Evolutionary conservation across 2,888 invertebrate genomes (phyloP), one percentile per base, ranked within the genome.

Genomic region (Digitonthophagus gazella): DNA sequence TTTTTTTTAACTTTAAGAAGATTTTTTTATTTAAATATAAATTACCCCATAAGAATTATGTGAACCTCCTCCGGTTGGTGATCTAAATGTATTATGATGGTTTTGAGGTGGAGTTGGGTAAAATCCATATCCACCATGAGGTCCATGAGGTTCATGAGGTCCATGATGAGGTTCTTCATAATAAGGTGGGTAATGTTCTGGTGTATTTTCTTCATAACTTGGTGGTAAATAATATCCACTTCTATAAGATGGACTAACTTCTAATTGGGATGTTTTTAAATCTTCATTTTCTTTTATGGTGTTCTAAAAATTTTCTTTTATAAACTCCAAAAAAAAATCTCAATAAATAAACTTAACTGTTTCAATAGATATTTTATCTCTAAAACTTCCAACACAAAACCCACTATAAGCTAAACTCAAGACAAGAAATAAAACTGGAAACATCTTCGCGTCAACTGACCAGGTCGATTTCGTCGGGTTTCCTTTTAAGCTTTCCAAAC

Each of bases 191-290:
- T 58, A 61, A 15, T 69, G 61, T 44, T 44, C 28, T 20, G 61
- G 61, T 16, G 44, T 20, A 22, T 69, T 63, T 4, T 15, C 14
- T 15, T 18, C 65, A 18, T 56, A 61, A 44, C 19, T 56, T 4
- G 67, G 20, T 28, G 65, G 44, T 6, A 54, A 57, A 6, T 19
- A 58, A 57, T 56, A 64, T 20, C 54, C 14, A 1, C 64, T 57
- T 22, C 67, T 67, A 19, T 69, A 65, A n/a, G 69, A 63, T 69
- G 6, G 2, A 2, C 20, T 16, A 16, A 61, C 1, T 44, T 44
- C 11, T 44, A 11, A 3, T 44, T 44, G 28, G 6, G 6, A 2
- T 44, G 8, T 44, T 44, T 44, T 11, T 44, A 44, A 44, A n/a
- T n/a, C n/a, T n/a, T n/a, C n/a, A n/a, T n/a, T n/a, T n/a, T n/a